These are phyloP conservation scores for Pseudomugil tenellus DNA, from an alignment of 2,797 vertebrate species.

Conservation along the genomic window DNA sequence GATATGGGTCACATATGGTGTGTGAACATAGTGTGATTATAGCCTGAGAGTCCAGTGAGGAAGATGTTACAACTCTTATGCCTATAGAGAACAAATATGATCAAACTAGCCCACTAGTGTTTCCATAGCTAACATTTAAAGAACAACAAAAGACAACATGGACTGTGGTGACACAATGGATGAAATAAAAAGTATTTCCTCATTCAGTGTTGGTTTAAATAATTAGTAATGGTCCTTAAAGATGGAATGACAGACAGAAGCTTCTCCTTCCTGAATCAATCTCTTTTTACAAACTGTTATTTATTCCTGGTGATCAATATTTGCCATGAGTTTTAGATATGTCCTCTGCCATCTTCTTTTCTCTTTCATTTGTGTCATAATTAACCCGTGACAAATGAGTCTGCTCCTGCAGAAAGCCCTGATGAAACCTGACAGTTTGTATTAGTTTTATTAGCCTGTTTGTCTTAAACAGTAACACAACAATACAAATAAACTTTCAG, in stretches of 20 bases:
- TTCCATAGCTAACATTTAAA: neutral
- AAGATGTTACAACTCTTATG: neutral
- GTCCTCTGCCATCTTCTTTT: slow-evolving; percentile 15
- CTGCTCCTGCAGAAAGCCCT: slow-evolving; percentile 5
- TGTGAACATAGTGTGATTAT: neutral
- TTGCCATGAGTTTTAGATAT: slow-evolving; percentile 34
- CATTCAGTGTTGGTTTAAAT: neutral
- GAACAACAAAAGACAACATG: neutral
- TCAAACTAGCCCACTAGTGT: neutral
- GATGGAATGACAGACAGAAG: neutral
- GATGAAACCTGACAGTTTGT: slow-evolving; percentile 38
- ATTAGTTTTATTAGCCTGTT: slow-evolving; percentile 17
- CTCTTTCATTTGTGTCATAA: slow-evolving; percentile 41
- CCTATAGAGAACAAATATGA: neutral
- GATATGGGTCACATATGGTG: neutral
- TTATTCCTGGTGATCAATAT: slow-evolving; percentile 43
- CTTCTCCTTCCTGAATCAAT: slow-evolving; percentile 1
- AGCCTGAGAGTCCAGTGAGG: neutral
- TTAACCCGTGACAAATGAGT: slow-evolving; percentile 26
- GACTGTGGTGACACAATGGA: neutral
- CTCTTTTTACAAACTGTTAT: slow-evolving; percentile 10
- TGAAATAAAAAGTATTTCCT: neutral
- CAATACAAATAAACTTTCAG: no score
- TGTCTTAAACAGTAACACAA: slow-evolving; percentile 17
- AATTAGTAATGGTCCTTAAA: neutral